Evolutionary conservation across 2,888 invertebrate species (phyloP).

Genomic region (Eueremaeus valkanovi): DNA sequence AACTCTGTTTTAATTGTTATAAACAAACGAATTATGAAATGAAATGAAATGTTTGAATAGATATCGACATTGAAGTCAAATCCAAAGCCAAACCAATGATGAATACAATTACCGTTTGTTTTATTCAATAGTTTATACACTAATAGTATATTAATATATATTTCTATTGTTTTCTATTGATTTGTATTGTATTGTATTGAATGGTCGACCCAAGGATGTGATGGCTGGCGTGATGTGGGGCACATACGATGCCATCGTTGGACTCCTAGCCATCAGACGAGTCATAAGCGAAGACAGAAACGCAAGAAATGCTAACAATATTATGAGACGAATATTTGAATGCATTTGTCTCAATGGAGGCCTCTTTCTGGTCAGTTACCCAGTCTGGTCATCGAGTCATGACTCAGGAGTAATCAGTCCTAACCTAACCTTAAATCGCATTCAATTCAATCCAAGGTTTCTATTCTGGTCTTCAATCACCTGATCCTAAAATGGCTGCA

Average conservation of each 20-base stretch:
- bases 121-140: too few species aligned
- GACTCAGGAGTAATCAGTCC: too few species aligned
- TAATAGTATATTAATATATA: too few species aligned
- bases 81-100: not conserved
- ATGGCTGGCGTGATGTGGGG: constrained; percentile 36
- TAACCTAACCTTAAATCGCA: not conserved
- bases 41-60: too few species aligned
- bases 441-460: not conserved
- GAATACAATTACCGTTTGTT: too few species aligned
- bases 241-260: constrained; percentile 41
- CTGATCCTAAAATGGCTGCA: constrained; percentile 38
- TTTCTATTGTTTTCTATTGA: not conserved
- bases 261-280: constrained; percentile 36
- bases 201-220: constrained; percentile 15
- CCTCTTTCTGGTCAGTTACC: constrained; percentile 40
- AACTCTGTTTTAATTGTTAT: too few species aligned
- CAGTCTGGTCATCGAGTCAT: not conserved
- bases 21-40: too few species aligned
- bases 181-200: not conserved
- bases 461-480: constrained; percentile 42
- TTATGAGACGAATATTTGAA: constrained; percentile 35
- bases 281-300: not conserved
- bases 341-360: constrained; percentile 42
- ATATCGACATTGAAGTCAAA: too few species aligned
- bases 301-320: not conserved